A percentile compares a stretch with the other conserved stretches of the same genome.
These are phyloP conservation scores for Leptopterna dolabrata DNA, from an alignment of 2,888 invertebrate species.

Conservation along the genomic window DNA sequence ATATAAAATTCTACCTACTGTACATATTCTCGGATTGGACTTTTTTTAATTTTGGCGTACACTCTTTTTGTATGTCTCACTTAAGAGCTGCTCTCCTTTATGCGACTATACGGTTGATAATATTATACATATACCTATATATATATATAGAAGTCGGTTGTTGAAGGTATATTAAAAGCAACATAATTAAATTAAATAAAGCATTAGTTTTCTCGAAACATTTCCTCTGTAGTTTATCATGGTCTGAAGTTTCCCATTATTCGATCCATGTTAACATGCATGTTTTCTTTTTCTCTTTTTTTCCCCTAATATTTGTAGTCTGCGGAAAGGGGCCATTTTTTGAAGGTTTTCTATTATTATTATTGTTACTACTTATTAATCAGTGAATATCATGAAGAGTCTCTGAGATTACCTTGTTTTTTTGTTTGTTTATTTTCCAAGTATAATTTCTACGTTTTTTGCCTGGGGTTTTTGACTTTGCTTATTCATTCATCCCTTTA, in stretches of 20 bases:
- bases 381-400: constrained; percentile 14
- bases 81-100: constrained; percentile 45
- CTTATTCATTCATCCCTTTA: neutral
- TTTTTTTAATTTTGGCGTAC: constrained; percentile 44
- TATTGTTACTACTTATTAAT: constrained; percentile 42
- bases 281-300: neutral
- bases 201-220: neutral
- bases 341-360: constrained; percentile 10
- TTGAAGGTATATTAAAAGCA: constrained; percentile 24
- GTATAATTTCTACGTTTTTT: neutral
- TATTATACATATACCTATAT: constrained; percentile 39
- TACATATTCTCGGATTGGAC: constrained; percentile 48
- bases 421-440: neutral
- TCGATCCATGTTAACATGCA: neutral
- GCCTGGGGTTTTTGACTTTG: constrained; percentile 5
- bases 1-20: constrained; percentile 8
- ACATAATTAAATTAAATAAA: neutral
- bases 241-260: neutral
- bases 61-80: constrained; percentile 36
- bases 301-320: constrained; percentile 4
- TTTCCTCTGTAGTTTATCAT: constrained; percentile 15
- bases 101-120: constrained; percentile 40
- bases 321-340: constrained; percentile 35
- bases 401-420: constrained; percentile 3
- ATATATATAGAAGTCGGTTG: constrained; percentile 40